Conservation (phyloP, 2,888 invertebrate genomes). For the Rhagium mordax region DNA sequence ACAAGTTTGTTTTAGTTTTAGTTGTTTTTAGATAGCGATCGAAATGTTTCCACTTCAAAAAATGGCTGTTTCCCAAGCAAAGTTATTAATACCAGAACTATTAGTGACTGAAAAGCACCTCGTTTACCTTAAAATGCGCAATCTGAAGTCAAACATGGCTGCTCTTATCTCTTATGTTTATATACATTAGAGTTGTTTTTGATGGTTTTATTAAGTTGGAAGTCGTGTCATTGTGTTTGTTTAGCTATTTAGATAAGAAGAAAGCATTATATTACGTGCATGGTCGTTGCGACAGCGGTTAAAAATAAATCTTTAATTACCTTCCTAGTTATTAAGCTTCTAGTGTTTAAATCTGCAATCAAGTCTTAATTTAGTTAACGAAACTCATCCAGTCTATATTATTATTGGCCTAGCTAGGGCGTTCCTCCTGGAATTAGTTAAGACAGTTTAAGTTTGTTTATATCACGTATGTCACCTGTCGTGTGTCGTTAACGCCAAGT, state of each 20-base stretch:
- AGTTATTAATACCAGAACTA: constrained; percentile 1
- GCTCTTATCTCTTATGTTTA: background rate
- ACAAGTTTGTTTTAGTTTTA: background rate
- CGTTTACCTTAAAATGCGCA: background rate
- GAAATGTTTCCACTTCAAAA: background rate
- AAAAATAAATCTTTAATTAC: background rate
- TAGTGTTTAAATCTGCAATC: background rate
- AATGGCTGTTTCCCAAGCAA: background rate
- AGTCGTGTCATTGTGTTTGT: background rate
- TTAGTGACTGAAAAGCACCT: background rate
- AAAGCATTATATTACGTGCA: background rate
- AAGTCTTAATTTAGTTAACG: background rate
- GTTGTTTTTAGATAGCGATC: background rate
- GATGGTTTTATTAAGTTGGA: background rate
- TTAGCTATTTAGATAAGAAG: constrained; percentile 9
- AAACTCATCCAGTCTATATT: background rate
- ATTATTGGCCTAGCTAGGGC: background rate
- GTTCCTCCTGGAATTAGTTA: background rate
- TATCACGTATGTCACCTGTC: background rate
- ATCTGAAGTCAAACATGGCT: background rate
- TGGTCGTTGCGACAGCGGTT: background rate
- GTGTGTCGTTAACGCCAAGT: background rate
- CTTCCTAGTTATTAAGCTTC: background rate
- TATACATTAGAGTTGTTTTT: background rate
- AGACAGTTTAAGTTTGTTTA: background rate